Percentiles rank a stretch among this genome's conserved stretches.
Conservation (phyloP, 2,797 vertebrate genomes). For the Xyrichtys novacula region DNA sequence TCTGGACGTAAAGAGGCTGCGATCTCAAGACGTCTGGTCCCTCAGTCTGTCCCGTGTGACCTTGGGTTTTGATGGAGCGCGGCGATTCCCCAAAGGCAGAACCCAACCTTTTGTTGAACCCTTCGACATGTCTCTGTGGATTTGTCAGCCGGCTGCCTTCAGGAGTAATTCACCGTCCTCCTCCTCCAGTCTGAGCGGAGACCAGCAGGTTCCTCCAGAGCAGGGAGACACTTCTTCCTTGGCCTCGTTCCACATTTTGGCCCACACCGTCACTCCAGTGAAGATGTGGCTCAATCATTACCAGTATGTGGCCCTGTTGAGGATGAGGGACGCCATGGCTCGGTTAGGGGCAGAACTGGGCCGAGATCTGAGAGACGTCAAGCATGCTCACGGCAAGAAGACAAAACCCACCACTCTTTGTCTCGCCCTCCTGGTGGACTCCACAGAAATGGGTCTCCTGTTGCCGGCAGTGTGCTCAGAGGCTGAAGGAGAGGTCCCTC, state of each 20-base stretch:
- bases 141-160: conserved; percentile 87
- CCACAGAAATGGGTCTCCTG: conserved; percentile 89
- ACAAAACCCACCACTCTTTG: conserved; percentile 82
- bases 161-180: conserved; percentile 62
- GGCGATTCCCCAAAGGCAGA: conserved; percentile 88
- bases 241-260: conserved; percentile 82
- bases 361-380: conserved; percentile 85
- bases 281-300: conserved; percentile 94
- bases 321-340: conserved; percentile 92
- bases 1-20: conserved; percentile 60
- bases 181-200: conserved; percentile 75
- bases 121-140: conserved; percentile 92
- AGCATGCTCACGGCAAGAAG: conserved; percentile 77
- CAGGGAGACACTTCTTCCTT: conserved; percentile 52
- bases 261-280: conserved; percentile 84
- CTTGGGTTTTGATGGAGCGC: conserved; percentile 91
- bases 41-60: conserved; percentile 87
- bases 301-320: conserved; percentile 94
- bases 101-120: conserved; percentile 90
- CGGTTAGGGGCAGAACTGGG: conserved; percentile 89
- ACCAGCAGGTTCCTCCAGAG: conserved; percentile 56
- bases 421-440: conserved; percentile 88
- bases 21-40: conserved; percentile 92
- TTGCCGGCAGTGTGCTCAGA: conserved; percentile 84
- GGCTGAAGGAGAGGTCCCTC: conserved; percentile 72